These are phyloP conservation scores for Tribolium castaneum DNA, from an alignment of 1,140 invertebrate species.

Conservation along the genomic window DNA sequence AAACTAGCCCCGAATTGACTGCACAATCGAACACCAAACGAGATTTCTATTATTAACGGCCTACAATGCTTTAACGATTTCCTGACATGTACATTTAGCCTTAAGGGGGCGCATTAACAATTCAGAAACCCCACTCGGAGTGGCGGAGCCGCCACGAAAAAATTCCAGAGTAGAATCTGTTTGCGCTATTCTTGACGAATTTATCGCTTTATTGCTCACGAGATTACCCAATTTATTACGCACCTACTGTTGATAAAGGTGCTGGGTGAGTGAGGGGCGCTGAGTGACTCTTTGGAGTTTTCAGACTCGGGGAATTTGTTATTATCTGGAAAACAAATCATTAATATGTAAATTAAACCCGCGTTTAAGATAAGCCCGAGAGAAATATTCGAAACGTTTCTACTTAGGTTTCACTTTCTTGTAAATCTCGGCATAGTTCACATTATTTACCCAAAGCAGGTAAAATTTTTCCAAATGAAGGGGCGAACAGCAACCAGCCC, in stretches of 20 bases:
- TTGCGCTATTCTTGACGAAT: slow-evolving; percentile 32
- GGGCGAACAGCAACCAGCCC: slow-evolving; percentile 19
- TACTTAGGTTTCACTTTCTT: slow-evolving; percentile 32
- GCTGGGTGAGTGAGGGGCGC: not conserved
- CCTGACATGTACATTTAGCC: slow-evolving; percentile 51
- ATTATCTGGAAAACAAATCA: slow-evolving; percentile 29
- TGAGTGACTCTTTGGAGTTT: not conserved
- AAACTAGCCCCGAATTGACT: slow-evolving; percentile 55
- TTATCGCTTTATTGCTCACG: slow-evolving; percentile 33
- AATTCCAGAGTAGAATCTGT: slow-evolving; percentile 19
- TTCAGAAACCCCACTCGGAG: slow-evolving; percentile 40
- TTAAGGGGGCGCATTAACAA: slow-evolving; percentile 47
- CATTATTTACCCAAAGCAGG: slow-evolving; percentile 41
- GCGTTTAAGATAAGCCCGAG: slow-evolving; percentile 19
- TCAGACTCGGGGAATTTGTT: not conserved
- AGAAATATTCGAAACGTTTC: slow-evolving; percentile 18
- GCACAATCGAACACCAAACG: slow-evolving; percentile 43
- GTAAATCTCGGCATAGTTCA: slow-evolving; percentile 40
- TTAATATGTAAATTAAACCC: slow-evolving; percentile 29
- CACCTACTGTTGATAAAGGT: slow-evolving; percentile 17
- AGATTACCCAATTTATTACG: slow-evolving; percentile 34
- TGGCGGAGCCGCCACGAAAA: not conserved
- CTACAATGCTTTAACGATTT: slow-evolving; percentile 50
- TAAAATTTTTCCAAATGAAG: slow-evolving; percentile 36
- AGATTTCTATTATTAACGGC: slow-evolving; percentile 56